A percentile compares a stretch with the other conserved stretches of the same genome.
Evolutionary conservation across 2,113 vertebrate genomes (phyloP).

Genomic region (Okapia johnstoni): DNA sequence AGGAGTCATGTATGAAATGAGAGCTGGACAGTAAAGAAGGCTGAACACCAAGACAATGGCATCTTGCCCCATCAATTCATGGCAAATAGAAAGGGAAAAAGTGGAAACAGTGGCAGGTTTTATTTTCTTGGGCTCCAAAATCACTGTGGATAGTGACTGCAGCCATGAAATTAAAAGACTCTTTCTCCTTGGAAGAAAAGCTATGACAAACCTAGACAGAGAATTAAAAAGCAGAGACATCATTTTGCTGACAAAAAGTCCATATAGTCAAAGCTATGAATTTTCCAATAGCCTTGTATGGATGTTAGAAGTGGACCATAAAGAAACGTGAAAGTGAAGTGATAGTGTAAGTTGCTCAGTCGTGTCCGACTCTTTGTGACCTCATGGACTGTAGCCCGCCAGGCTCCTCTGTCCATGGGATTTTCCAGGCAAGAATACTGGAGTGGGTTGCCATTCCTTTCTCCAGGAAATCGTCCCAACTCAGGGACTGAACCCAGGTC

Average conservation of each 20-base stretch:
- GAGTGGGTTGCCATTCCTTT: neutral
- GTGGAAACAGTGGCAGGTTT: neutral
- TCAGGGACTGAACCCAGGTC: neutral
- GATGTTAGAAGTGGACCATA: neutral
- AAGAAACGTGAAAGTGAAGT: neutral
- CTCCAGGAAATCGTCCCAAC: neutral
- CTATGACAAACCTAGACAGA: neutral
- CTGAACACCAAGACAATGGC: neutral
- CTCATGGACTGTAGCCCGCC: neutral
- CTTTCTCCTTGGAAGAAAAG: neutral
- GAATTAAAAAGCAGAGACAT: neutral
- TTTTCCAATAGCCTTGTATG: neutral
- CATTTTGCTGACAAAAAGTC: neutral
- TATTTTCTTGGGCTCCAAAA: neutral
- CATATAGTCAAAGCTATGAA: neutral
- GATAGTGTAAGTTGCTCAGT: neutral
- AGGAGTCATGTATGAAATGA: neutral
- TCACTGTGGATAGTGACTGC: neutral
- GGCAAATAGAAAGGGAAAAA: neutral
- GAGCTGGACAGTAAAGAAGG: neutral
- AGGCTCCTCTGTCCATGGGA: neutral
- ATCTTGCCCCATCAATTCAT: neutral
- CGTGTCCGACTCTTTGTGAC: neutral
- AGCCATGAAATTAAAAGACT: neutral
- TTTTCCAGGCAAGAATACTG: neutral